These are phyloP conservation scores for Esox masquinongy DNA, from an alignment of 2,797 vertebrate species.

Conservation along the genomic window DNA sequence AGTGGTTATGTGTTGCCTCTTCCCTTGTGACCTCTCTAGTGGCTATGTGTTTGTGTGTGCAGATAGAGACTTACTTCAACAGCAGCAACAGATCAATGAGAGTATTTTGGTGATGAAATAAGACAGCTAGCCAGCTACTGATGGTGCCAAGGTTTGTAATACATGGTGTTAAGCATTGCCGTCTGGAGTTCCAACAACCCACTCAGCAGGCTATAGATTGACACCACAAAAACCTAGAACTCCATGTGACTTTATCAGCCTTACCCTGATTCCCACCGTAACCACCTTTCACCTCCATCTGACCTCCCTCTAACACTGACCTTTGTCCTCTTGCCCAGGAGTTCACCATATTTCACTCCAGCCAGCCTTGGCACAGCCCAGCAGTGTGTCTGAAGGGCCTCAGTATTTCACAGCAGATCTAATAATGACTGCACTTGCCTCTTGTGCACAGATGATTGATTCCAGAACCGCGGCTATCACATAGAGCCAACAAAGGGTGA, in stretches of 20 bases:
- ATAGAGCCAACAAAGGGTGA: neutral
- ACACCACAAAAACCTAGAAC: neutral
- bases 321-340: constrained; percentile 38
- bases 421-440: constrained; percentile 49
- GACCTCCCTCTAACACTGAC: constrained; percentile 18
- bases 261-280: neutral
- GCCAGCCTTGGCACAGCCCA: constrained; percentile 31
- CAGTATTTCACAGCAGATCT: constrained; percentile 56
- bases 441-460: constrained; percentile 23
- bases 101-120: neutral
- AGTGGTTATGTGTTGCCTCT: constrained; percentile 40
- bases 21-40: constrained; percentile 28
- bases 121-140: constrained; percentile 2
- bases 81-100: neutral
- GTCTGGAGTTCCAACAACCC: constrained; percentile 21
- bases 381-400: constrained; percentile 43
- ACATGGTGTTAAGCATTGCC: neutral
- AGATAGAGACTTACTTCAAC: neutral
- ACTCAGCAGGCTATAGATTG: neutral
- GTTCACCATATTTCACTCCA: constrained; percentile 23
- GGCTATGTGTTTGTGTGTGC: neutral
- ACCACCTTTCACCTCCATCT: neutral
- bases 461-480: constrained; percentile 5
- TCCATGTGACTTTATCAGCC: neutral
- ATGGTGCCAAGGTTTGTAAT: neutral